Evolutionary conservation across 2,888 invertebrate genomes (phyloP), one percentile per base, ranked within the genome.

Genomic region (Cotesia congregata): DNA sequence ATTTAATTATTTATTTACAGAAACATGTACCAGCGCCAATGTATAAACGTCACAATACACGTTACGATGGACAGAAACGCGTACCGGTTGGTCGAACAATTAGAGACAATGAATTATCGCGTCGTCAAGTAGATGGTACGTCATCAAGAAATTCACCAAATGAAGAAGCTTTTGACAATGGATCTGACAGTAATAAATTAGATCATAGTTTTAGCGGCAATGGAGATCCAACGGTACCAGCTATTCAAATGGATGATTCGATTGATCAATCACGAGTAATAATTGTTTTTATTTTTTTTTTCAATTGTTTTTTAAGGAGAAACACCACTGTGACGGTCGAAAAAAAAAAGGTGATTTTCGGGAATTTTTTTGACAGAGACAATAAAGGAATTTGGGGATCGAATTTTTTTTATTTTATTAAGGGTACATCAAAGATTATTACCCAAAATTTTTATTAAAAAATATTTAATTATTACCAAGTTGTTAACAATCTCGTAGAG

Each of bases 11-110:
- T 65, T 77, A 78, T 79, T 71, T 77, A 17, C 68, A 86, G 86
- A 86, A 81, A 78, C 85, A 82, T 64, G 85, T 86, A 76, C 87
- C 87, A 67, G 86, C 86, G 5, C 86, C 88, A 5, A 83, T 86
- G 83, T 90, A 88, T 78, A 88, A 87, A 72, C 87, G 90, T 5
- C 90, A 91, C 73, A 75, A 75, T 12, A 90, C 90, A 1, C 85
- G 90, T 80, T 91, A 86, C 82, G 90, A 89, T 80, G 90, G 90
- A 0, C 90, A 90, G 79, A 91, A 91, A 82, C 84, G 91, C 74
- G 90, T 90, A 1, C 87, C 90, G 6, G 89, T 90, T 0, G 90
- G 90, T 77, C 89, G 87, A 61, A 76, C 82, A 0, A 80, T 81
- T 1, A 80, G 72, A 30, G 79, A 80, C 60, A 80, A 80, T 59